These are phyloP conservation scores for Polymixis flavicincta DNA, from an alignment of 2,888 invertebrate species.

Conservation along the genomic window DNA sequence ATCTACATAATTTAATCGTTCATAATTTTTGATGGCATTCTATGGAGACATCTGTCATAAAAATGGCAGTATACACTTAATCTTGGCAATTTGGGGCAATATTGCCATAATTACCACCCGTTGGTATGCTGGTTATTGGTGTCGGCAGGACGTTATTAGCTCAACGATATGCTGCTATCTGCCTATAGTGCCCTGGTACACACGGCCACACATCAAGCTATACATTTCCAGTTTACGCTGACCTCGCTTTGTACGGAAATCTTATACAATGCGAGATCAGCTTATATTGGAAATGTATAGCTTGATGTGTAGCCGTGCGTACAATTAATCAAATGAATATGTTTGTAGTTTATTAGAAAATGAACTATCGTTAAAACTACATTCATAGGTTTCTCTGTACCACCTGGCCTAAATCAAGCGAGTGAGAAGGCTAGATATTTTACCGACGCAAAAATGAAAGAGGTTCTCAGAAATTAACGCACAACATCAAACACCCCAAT, in stretches of 20 bases:
- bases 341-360: background rate
- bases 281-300: too few species aligned
- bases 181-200: constrained; percentile 19
- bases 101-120: constrained; percentile 43
- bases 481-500: too few species aligned
- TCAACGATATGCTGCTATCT: background rate
- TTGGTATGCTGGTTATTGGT: constrained; percentile 33
- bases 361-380: background rate
- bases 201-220: too few species aligned
- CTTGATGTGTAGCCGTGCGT: too few species aligned
- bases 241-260: too few species aligned
- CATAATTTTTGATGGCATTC: constrained; percentile 53
- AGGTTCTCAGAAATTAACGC: too few species aligned
- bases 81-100: constrained; percentile 51
- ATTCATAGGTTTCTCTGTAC: background rate
- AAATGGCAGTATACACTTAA: constrained; percentile 41
- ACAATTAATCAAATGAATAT: background rate
- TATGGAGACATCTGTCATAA: constrained; percentile 41
- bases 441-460: too few species aligned
- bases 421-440: background rate
- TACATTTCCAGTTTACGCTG: too few species aligned
- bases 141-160: background rate
- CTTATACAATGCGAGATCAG: too few species aligned
- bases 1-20: constrained; percentile 45
- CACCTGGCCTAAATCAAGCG: background rate